Evolutionary conservation across 2,113 vertebrate genomes (phyloP).

Genomic region (Narcine bancroftii): DNA sequence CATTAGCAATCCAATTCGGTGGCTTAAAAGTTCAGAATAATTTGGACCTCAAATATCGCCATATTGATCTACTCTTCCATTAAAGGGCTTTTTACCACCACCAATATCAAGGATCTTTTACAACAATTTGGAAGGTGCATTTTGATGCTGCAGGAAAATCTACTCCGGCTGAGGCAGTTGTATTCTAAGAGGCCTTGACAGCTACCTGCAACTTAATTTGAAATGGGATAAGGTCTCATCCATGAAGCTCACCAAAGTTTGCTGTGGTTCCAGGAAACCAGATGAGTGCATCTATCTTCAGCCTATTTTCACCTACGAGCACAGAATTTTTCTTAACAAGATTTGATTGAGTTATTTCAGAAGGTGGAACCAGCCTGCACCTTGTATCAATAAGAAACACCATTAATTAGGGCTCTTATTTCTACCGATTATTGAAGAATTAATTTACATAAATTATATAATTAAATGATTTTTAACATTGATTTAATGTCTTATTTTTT

Average conservation of each 20-base stretch:
- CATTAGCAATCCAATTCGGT: too few relatives aligned
- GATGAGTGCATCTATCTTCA: background rate
- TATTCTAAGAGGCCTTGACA: background rate
- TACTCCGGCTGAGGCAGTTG: background rate
- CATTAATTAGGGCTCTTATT: too few relatives aligned
- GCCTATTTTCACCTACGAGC: background rate
- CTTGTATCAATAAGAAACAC: constrained; percentile 23
- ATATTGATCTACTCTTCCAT: too few relatives aligned
- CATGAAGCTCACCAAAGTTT: background rate
- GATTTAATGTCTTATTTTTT: background rate
- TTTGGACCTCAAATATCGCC: too few relatives aligned
- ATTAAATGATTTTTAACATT: background rate
- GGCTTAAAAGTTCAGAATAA: too few relatives aligned
- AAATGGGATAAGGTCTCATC: background rate
- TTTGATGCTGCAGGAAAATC: too few relatives aligned
- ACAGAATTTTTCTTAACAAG: background rate
- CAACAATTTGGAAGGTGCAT: background rate
- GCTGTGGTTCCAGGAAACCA: background rate
- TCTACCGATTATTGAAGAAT: background rate
- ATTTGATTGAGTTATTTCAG: background rate
- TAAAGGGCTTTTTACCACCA: too few relatives aligned
- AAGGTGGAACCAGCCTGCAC: background rate
- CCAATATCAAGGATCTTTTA: background rate
- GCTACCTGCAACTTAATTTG: background rate
- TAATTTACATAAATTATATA: background rate